Evolutionary conservation across 2,797 vertebrate genomes (phyloP).

Genomic region (Tapera naevia): DNA sequence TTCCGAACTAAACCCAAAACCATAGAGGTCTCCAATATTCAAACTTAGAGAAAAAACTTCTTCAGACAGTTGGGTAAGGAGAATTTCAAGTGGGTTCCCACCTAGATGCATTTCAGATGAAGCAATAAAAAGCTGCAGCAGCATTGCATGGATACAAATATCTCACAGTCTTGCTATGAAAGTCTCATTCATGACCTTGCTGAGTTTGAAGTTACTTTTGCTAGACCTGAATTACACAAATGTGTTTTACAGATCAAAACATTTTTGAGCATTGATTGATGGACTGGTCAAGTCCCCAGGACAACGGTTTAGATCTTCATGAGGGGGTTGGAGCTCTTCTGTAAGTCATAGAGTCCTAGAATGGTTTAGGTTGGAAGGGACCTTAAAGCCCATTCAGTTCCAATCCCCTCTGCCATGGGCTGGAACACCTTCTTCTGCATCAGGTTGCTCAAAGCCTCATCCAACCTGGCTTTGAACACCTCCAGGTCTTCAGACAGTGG

Average conservation of each 20-base stretch:
- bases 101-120: background rate
- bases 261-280: background rate
- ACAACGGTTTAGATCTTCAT: background rate
- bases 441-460: too few relatives aligned
- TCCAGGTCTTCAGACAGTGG: too few relatives aligned
- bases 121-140: background rate
- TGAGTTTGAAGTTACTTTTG: background rate
- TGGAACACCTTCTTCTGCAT: too few relatives aligned
- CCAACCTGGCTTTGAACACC: too few relatives aligned
- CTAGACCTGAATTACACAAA: background rate
- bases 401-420: too few relatives aligned
- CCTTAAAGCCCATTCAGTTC: too few relatives aligned
- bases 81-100: background rate
- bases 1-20: background rate
- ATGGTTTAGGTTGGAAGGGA: too few relatives aligned
- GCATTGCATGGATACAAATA: background rate
- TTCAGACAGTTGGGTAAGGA: background rate
- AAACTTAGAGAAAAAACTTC: background rate
- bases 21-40: background rate
- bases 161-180: background rate
- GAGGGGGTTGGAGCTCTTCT: background rate
- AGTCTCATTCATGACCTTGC: background rate
- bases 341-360: background rate
- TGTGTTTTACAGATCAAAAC: background rate
- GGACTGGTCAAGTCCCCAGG: background rate